A percentile compares a stretch with the other conserved stretches of the same genome.
Evolutionary conservation across 2,888 invertebrate species (phyloP).

Genomic region (Eutolmus rufibarbis): DNA sequence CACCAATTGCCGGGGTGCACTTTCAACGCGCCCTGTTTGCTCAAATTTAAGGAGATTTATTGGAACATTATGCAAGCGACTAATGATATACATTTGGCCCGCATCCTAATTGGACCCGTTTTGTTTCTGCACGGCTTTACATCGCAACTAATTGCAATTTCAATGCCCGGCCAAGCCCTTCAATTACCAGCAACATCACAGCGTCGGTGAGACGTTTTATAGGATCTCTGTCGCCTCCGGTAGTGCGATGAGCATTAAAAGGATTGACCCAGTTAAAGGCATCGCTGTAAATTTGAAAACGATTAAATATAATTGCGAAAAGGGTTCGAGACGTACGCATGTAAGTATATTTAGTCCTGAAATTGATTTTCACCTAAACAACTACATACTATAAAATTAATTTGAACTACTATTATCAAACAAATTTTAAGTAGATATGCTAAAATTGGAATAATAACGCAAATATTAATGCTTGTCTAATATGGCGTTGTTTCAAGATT

Average conservation of each 20-base stretch:
- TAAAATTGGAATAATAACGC: no score
- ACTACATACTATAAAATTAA: no score
- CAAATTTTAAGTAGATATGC: no score
- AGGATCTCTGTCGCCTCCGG: not conserved
- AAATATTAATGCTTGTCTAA: no score
- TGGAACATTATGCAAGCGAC: not conserved
- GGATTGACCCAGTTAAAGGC: not conserved
- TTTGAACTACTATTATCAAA: no score
- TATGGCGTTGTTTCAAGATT: no score
- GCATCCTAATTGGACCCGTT: slow-evolving; percentile 24
- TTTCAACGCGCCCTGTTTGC: slow-evolving; percentile 14
- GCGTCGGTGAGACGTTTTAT: not conserved
- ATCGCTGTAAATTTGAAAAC: not conserved
- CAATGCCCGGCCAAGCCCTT: not conserved
- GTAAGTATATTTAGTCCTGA: not conserved
- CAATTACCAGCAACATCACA: not conserved
- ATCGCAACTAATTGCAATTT: slow-evolving; percentile 10
- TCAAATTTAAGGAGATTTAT: slow-evolving; percentile 21
- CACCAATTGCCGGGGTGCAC: not conserved
- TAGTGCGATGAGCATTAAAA: not conserved
- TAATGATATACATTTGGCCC: not conserved
- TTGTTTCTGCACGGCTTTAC: not conserved
- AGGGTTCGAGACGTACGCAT: not conserved
- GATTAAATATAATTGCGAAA: not conserved
- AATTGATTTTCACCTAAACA: not conserved